Base-by-base conservation (phyloP, 2,797 vertebrate genomes). In the Arrhamphus sclerolepis region DNA sequence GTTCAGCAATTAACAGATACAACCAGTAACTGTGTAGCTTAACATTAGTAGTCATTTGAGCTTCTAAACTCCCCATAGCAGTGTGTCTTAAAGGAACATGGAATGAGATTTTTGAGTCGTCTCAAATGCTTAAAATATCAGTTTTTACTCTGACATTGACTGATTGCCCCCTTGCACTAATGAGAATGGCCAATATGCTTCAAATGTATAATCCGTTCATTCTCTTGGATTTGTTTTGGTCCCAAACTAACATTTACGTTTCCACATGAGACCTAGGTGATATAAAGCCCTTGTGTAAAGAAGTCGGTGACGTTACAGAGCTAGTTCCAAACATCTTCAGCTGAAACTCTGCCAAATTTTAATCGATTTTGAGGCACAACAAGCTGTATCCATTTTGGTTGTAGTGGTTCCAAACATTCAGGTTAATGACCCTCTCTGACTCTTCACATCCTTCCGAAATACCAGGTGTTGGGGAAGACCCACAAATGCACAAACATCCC, bases 401-500 rank as follows among this genome's bases (percentile, higher is more conserved):
- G n/a, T 19, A 9, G 9, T 10, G 16, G 21, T 34, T 16, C 24
- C 13, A 57, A 52, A 44, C 31, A 43, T 26, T 38, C 14, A 20
- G 10, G 38, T 7, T 40, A 18, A 44, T 40, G 20, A 18, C 16
- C 18, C 38, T 68, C 34, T 24, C 5, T 63, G 61, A 63, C 34
- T 48, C 31, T 13, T n/a, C 2, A 58, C 46, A 31, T 3, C 42
- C 42, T 66, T 58, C 18, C 20, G 53, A 19, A 53, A 49, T 21
- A 29, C 20, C 18, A 38, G 17, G 19, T 21, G 39, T 41, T 68
- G 52, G 49, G 28, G 48, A 64, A 42, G 55, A 6, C 38, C 20
- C 10, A 34, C 52, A 46, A 60, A 44, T 22, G 9, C 56, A 71
- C n/a, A 41, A 43, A 62, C n/a, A 34, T 47, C 28, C 18, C 49